Conservation (phyloP, 1,140 invertebrate species). For the Laupala kohalensis region DNA sequence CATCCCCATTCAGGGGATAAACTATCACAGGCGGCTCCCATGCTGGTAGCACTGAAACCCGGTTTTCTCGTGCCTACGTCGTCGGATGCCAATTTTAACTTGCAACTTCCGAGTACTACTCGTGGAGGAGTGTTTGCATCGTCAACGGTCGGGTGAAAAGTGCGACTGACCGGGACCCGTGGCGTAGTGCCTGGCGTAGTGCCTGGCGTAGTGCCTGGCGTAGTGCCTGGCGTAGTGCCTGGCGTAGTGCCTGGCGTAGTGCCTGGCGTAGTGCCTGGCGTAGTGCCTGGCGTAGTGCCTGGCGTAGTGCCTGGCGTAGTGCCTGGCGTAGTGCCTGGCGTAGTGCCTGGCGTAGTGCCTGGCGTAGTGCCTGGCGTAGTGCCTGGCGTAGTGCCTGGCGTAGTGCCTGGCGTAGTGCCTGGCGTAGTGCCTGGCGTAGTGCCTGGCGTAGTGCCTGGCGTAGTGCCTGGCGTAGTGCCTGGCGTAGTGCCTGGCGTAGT, state of each 20-base stretch:
- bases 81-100: no score
- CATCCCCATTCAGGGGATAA: no score
- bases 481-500: background rate
- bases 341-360: background rate
- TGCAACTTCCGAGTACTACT: no score
- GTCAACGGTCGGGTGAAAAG: no score
- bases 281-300: background rate
- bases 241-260: background rate
- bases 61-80: no score
- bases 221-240: background rate
- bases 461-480: background rate
- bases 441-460: background rate
- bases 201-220: background rate
- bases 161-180: background rate
- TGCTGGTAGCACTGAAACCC: no score
- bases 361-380: background rate
- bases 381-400: background rate
- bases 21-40: no score
- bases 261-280: background rate
- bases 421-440: background rate
- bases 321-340: background rate
- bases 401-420: background rate
- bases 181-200: background rate
- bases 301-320: background rate
- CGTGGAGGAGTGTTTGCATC: no score